These are phyloP conservation scores for Picus viridis DNA, from an alignment of 2,797 vertebrate genomes.

Conservation along the genomic window DNA sequence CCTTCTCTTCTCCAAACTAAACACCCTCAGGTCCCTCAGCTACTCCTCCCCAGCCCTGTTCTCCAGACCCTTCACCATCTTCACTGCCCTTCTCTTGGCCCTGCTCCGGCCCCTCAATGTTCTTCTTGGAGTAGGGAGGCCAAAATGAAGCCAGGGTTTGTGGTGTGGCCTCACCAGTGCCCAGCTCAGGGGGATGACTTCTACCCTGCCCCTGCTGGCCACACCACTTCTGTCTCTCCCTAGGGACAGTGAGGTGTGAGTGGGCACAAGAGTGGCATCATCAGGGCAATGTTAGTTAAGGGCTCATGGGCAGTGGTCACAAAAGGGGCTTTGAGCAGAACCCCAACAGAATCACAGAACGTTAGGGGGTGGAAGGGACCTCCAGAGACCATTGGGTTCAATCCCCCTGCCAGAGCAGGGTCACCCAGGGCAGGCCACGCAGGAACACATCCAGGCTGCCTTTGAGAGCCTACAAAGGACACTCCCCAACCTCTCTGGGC, in stretches of 20 bases:
- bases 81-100: too few relatives aligned
- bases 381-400: too few relatives aligned
- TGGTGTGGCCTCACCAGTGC: not conserved
- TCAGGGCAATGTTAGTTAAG: not conserved
- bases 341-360: too few relatives aligned
- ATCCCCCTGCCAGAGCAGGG: too few relatives aligned
- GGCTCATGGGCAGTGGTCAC: fast-evolving
- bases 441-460: too few relatives aligned
- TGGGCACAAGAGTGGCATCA: not conserved
- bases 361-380: too few relatives aligned
- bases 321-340: not conserved
- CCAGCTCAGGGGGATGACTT: not conserved
- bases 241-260: not conserved
- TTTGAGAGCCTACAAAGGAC: too few relatives aligned
- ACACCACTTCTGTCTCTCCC: not conserved
- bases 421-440: too few relatives aligned
- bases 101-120: not conserved
- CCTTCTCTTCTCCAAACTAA: not conserved
- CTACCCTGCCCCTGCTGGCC: not conserved
- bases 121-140: not conserved
- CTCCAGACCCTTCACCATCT: not conserved
- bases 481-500: too few relatives aligned
- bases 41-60: too few relatives aligned
- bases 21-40: not conserved
- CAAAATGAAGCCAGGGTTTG: not conserved